phyloP scores from a whole-genome alignment of 92 coral and sea anemone genomes.

The Umimayanthus kanabou region DNA sequence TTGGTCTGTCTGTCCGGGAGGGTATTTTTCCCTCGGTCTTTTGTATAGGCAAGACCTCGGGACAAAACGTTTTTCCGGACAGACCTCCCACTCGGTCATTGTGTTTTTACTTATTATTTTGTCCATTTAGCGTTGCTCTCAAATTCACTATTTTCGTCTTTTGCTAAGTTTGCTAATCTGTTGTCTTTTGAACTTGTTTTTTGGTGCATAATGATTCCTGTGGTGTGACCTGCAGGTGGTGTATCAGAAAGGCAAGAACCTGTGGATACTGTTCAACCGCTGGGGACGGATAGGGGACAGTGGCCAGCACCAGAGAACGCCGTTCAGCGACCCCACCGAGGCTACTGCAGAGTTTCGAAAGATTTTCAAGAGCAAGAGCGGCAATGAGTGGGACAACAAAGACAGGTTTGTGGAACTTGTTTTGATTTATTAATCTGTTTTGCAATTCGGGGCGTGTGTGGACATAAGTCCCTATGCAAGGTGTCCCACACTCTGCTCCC shows the following conservation, averaged over 20 bases:
- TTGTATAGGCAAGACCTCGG: too few relatives aligned
- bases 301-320: constrained; percentile 89
- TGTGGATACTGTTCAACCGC: constrained; percentile 83
- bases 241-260: constrained; percentile 81
- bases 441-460: too few relatives aligned
- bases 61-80: too few relatives aligned
- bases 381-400: constrained; percentile 78
- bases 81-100: too few relatives aligned
- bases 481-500: too few relatives aligned
- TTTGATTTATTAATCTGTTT: too few relatives aligned
- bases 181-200: not conserved
- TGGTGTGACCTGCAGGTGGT: constrained; percentile 55
- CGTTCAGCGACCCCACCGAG: constrained; percentile 58
- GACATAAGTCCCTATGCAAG: too few relatives aligned
- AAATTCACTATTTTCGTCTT: too few relatives aligned
- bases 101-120: not conserved
- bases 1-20: not conserved
- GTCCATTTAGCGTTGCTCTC: not conserved
- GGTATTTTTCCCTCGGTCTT: too few relatives aligned
- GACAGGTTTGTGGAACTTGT: constrained; percentile 54
- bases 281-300: constrained; percentile 89
- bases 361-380: constrained; percentile 86
- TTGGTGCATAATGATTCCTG: too few relatives aligned
- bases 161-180: too few relatives aligned
- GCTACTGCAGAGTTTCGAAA: constrained; percentile 81